These are phyloP conservation scores for Budorcas taxicolor DNA, from an alignment of 2,113 vertebrate species.

Conservation along the genomic window DNA sequence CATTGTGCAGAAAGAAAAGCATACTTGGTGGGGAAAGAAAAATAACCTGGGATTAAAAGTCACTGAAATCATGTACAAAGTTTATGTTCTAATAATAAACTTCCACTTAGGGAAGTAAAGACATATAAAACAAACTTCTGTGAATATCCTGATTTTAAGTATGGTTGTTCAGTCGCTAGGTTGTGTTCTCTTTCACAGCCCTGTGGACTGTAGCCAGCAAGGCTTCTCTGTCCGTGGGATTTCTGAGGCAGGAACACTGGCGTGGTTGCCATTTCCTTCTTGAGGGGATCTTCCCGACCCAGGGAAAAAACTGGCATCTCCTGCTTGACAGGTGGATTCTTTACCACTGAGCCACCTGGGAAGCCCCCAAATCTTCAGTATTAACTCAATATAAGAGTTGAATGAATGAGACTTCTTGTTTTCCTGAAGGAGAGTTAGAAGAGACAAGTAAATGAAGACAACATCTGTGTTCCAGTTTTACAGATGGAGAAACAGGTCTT, in stretches of 20 bases:
- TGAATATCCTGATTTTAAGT: not conserved
- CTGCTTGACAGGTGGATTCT: not conserved
- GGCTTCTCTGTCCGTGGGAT: not conserved
- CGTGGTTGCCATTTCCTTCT: not conserved
- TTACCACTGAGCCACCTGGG: not conserved
- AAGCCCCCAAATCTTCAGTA: not conserved
- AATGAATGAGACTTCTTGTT: not conserved
- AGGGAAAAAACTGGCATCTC: not conserved
- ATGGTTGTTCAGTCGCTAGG: not conserved
- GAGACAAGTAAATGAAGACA: not conserved
- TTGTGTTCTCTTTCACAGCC: not conserved
- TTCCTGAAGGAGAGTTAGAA: not conserved
- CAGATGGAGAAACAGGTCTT: not conserved
- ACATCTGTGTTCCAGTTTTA: not conserved
- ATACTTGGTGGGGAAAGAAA: not conserved
- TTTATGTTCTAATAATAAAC: not conserved
- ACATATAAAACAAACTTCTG: not conserved
- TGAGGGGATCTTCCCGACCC: not conserved
- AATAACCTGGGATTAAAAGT: slow-evolving; percentile 24
- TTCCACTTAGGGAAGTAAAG: not conserved
- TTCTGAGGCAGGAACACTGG: not conserved
- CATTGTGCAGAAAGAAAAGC: not conserved
- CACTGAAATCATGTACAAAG: slow-evolving; percentile 10
- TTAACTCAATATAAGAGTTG: not conserved
- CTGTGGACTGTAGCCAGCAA: not conserved